Percentiles rank a stretch among this genome's conserved stretches.
Evolutionary conservation across 2,888 invertebrate species (phyloP).

Genomic region (Spodoptera littoralis): DNA sequence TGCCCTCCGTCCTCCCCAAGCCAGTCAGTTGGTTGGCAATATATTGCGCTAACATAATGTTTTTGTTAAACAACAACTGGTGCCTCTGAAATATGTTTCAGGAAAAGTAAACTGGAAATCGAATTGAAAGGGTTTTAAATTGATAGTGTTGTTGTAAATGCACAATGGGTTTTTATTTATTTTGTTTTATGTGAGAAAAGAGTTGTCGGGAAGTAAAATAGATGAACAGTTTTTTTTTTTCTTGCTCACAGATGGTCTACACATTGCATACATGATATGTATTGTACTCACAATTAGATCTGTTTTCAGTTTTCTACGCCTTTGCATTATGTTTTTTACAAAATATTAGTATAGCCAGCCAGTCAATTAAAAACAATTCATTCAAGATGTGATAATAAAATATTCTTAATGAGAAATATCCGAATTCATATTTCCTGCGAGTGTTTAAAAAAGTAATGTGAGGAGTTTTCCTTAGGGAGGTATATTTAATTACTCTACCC

Average conservation of each 20-base stretch:
- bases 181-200: too few species aligned
- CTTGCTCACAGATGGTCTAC: too few species aligned
- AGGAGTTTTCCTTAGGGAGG: neutral
- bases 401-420: neutral
- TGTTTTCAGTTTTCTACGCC: too few species aligned
- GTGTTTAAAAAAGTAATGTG: neutral
- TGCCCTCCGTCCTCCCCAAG: constrained; percentile 14
- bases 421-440: neutral
- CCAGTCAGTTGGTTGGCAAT: constrained; percentile 52
- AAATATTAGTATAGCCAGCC: too few species aligned
- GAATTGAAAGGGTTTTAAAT: neutral
- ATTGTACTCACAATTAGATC: too few species aligned
- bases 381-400: too few species aligned
- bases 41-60: constrained; percentile 35
- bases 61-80: constrained; percentile 26
- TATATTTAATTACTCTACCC: constrained; percentile 23
- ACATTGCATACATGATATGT: too few species aligned
- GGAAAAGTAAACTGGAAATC: neutral
- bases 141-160: neutral
- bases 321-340: too few species aligned
- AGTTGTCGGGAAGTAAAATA: too few species aligned
- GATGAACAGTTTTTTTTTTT: too few species aligned
- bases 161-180: too few species aligned
- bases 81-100: neutral
- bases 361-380: too few species aligned